phyloP scores from a whole-genome alignment of 2,113 vertebrate genomes.

The Murina feae region DNA sequence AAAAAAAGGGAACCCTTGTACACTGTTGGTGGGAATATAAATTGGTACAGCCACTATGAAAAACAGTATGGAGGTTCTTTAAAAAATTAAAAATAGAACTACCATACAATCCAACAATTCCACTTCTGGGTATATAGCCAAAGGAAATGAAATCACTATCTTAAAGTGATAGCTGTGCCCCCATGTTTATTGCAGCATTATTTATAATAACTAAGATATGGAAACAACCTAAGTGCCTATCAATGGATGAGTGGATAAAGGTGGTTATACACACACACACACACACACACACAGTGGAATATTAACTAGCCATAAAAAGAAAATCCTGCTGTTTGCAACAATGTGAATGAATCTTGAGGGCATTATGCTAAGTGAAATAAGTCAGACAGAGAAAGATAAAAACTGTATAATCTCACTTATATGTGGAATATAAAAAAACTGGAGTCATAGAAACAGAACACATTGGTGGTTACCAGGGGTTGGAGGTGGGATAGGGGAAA shows the following conservation, averaged over 20 bases:
- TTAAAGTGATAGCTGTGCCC: not conserved
- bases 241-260: not conserved
- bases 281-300: not conserved
- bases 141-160: not conserved
- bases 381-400: not conserved
- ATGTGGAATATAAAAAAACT: not conserved
- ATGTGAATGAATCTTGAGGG: not conserved
- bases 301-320: not conserved
- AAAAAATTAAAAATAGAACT: too few relatives aligned
- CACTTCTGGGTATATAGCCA: too few relatives aligned
- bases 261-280: not conserved
- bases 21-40: too few relatives aligned
- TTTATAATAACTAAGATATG: not conserved
- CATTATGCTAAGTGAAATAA: not conserved
- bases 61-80: too few relatives aligned
- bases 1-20: not conserved
- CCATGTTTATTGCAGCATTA: not conserved
- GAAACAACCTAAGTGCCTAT: not conserved
- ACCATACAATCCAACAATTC: too few relatives aligned
- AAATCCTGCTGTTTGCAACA: not conserved
- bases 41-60: too few relatives aligned
- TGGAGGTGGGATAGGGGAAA: not conserved
- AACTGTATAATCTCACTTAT: not conserved
- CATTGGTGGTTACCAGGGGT: not conserved
- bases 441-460: not conserved